Evolutionary conservation across 1,140 invertebrate genomes (phyloP), one percentile per base, ranked within the genome.

Genomic region (Orchestia grillus): DNA sequence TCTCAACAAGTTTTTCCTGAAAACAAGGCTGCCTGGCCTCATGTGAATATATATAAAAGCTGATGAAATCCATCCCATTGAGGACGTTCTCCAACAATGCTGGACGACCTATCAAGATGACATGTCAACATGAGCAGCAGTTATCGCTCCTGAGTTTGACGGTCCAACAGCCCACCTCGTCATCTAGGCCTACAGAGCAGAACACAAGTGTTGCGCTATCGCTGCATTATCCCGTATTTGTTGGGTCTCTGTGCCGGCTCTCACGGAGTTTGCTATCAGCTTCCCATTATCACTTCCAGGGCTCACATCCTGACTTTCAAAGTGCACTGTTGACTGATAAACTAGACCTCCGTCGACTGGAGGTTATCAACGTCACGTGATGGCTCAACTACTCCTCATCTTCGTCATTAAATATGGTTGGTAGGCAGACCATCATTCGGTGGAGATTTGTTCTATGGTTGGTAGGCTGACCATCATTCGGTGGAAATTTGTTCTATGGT

Each of bases 291-390:
- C 62, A 77, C 62, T 77, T 77, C 62, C 62, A 77, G 11, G 28
- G 62, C 62, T 77, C 62, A 77, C 62, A 77, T 77, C 62, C 62
- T 77, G 62, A 77, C 62, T 77, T 77, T 77, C 62, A 77, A 77
- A 77, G 62, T 77, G 62, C 62, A 77, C 62, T 77, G 62, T 77
- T 77, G 62, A 77, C 62, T 77, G 62, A 77, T 77, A 77, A 77
- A 77, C 11, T 36, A 77, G 28, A 36, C 62, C 62, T 77, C 36
- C 62, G 62, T 36, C 62, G 62, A 77, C 62, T 77, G 62, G 36
- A 77, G 11, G 28, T 77, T 77, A 77, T 77, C 62, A 77, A 28
- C 28, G 62, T 77, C 62, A 77, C 36, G 28, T 77, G 62, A 77
- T 28, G 62, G 62, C 15, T 8, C 62, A 77, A 23, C 36, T 23